phyloP scores from a whole-genome alignment of 2,888 invertebrate species.

The Synanthedon formicaeformis region DNA sequence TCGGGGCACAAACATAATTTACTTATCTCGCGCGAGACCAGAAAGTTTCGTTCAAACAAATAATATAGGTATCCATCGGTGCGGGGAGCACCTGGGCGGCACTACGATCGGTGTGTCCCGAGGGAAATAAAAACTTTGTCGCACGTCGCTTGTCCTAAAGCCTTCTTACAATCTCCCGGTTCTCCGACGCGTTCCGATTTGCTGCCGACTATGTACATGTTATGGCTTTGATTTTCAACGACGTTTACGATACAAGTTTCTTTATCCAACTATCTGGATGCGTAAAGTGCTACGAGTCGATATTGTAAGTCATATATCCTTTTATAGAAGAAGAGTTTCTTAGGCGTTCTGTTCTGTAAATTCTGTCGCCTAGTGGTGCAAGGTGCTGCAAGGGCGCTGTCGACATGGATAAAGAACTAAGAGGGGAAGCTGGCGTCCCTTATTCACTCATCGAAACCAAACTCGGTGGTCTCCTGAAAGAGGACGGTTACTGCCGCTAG shows the following conservation, averaged over 20 bases:
- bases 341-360: too few species aligned
- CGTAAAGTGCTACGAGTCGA: constrained; percentile 13
- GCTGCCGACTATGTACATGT: constrained; percentile 49
- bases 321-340: too few species aligned
- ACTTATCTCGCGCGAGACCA: constrained; percentile 65
- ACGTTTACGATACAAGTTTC: constrained; percentile 62
- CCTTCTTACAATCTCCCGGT: constrained; percentile 54
- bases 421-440: too few species aligned
- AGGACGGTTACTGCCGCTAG: too few species aligned
- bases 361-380: too few species aligned
- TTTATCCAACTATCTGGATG: constrained; percentile 26
- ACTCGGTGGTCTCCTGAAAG: too few species aligned
- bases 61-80: constrained; percentile 66
- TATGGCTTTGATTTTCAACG: constrained; percentile 64
- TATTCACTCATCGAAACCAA: too few species aligned
- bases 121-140: constrained; percentile 70
- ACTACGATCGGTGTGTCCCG: constrained; percentile 64
- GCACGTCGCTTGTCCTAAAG: constrained; percentile 67
- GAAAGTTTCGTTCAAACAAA: constrained; percentile 68
- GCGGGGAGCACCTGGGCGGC: constrained; percentile 56
- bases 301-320: too few species aligned
- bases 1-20: constrained; percentile 62
- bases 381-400: too few species aligned
- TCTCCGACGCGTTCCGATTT: constrained; percentile 58
- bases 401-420: too few species aligned